phyloP scores from a whole-genome alignment of 2,797 vertebrate genomes.

The Borostomias antarcticus region DNA sequence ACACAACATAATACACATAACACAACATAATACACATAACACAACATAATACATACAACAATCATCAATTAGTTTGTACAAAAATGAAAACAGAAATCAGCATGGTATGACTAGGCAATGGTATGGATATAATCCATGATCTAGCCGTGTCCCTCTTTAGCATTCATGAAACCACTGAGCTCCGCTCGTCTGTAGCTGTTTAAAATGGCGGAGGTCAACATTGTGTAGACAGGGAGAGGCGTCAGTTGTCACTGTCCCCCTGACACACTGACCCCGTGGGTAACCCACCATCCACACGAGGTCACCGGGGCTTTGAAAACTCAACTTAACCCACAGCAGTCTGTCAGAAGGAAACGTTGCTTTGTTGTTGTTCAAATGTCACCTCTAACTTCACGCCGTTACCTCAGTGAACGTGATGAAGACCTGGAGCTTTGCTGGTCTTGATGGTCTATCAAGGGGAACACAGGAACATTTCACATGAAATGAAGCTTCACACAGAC shows the following conservation, averaged over 20 bases:
- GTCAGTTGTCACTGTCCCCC: conserved; percentile 60
- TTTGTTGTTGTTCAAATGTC: conserved; percentile 14
- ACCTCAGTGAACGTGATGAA: not conserved
- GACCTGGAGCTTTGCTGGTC: no score
- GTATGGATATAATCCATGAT: no score
- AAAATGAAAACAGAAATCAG: no score
- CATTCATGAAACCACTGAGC: conserved; percentile 57
- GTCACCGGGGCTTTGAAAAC: conserved; percentile 43
- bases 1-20: no score
- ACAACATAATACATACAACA: no score
- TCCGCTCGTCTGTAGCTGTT: conserved; percentile 48
- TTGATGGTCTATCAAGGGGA: not conserved
- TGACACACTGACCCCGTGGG: conserved; percentile 53
- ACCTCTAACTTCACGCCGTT: conserved; percentile 9
- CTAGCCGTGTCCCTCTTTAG: conserved; percentile 32
- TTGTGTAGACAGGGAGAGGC: conserved; percentile 53
- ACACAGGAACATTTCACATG: not conserved
- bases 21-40: no score
- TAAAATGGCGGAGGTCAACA: conserved; percentile 59
- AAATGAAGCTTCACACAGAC: not conserved
- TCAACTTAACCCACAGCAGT: conserved; percentile 46
- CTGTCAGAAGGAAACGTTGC: conserved; percentile 52
- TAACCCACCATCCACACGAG: conserved; percentile 57
- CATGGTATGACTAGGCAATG: no score
- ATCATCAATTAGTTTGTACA: no score